phyloP scores from a whole-genome alignment of 2,888 invertebrate genomes.

The Adelphocoris suturalis region DNA sequence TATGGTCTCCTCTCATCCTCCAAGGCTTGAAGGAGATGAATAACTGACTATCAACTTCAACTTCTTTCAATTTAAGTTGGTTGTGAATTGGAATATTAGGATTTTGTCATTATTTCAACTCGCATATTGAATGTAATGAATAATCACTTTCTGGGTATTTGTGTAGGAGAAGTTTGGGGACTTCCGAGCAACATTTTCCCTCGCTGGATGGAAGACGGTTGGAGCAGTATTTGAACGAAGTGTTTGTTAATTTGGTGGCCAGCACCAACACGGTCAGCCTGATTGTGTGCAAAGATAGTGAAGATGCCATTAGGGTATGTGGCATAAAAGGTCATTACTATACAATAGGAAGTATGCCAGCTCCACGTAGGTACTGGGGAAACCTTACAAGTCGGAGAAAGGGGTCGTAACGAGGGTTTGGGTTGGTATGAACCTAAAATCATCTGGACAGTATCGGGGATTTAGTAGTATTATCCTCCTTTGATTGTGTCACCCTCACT shows the following conservation, averaged over 20 bases:
- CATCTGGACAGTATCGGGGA: too few species aligned
- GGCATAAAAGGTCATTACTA: too few species aligned
- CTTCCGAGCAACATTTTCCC: slow-evolving; percentile 61
- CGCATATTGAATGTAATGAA: too few species aligned
- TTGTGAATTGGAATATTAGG: neutral
- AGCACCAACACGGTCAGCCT: slow-evolving; percentile 61
- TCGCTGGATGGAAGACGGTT: slow-evolving; percentile 48
- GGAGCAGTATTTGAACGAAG: slow-evolving; percentile 70
- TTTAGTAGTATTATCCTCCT: too few species aligned
- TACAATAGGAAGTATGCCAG: too few species aligned
- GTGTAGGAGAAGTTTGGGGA: slow-evolving; percentile 55
- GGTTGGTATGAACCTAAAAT: too few species aligned
- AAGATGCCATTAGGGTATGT: slow-evolving; percentile 62
- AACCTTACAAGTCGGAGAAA: too few species aligned
- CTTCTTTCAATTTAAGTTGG: neutral
- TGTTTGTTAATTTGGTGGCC: slow-evolving; percentile 64
- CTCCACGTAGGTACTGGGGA: too few species aligned
- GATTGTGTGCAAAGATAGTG: slow-evolving; percentile 68
- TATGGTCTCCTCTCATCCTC: too few species aligned
- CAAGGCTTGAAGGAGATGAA: neutral
- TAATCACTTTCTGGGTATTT: neutral
- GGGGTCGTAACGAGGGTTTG: too few species aligned
- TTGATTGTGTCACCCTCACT: too few species aligned
- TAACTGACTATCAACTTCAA: neutral
- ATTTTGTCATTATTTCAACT: too few species aligned